Evolutionary conservation across 1,140 invertebrate genomes (phyloP).

Genomic region (Eurytemora carolleeae): DNA sequence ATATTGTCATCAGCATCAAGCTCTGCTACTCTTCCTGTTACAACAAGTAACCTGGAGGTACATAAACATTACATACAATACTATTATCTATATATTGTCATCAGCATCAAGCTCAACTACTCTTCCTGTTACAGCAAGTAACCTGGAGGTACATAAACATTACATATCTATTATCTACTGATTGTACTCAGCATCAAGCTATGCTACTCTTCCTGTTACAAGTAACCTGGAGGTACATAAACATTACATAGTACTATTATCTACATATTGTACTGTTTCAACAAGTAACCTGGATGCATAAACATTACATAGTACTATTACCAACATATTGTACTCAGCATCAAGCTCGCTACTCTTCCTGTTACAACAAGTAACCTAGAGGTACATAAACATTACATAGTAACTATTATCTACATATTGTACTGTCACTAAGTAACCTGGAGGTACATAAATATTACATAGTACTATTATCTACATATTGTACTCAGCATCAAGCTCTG

Average conservation of each 20-base stretch:
- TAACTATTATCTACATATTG: no score
- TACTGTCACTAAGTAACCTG: slow-evolving; percentile 54
- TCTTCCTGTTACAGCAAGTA: slow-evolving; percentile 71
- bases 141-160: slow-evolving; percentile 65
- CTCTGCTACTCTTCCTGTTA: slow-evolving; percentile 72
- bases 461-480: neutral
- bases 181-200: slow-evolving; percentile 64
- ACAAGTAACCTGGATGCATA: slow-evolving; percentile 72
- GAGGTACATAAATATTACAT: slow-evolving; percentile 33
- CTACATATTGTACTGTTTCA: no score
- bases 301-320: no score
- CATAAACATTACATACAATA: no score
- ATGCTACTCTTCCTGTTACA: slow-evolving; percentile 69
- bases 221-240: slow-evolving; percentile 44
- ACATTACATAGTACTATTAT: neutral
- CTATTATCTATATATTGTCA: no score
- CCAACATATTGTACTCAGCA: no score
- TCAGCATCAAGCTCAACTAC: slow-evolving; percentile 79
- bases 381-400: no score
- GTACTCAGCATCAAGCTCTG: slow-evolving; percentile 79
- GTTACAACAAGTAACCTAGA: slow-evolving; percentile 78
- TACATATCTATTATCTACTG: no score
- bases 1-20: no score
- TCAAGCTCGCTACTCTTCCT: slow-evolving; percentile 77
- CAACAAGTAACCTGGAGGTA: slow-evolving; percentile 68